Base-by-base conservation (phyloP, 2,797 vertebrate genomes). In the Cossypha caffra region DNA sequence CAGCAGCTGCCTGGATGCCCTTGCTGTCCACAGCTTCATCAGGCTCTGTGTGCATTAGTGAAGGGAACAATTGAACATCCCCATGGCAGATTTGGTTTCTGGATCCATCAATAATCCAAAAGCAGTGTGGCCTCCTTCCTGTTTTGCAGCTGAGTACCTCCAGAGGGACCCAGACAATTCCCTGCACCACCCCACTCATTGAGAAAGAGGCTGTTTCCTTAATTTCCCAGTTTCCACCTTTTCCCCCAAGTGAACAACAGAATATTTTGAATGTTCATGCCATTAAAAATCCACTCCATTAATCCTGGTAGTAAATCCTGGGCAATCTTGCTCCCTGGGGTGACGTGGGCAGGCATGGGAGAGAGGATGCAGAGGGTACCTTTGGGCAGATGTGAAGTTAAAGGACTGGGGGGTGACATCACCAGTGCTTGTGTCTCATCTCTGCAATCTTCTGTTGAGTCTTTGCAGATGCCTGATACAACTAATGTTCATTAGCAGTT, bases 291-390 rank as follows among this genome's bases (percentile, higher is more conserved):
- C 28, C 23, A 20, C 18, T 57, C 50, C 21, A 10, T 19, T 48
- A 37, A 62, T 54, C 35, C 66, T n/a, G 16, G 6, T 57, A 75
- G 86, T 8, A 42, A 73, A 73, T 42, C 50, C 45, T 25, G 28
- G 13, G 31, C 0, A 1, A 42, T 24, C n/a, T n/a, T 19, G 0
- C 13, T 52, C 28, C 20, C 33, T 2, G 1, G 42, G 23, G 16
- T 37, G 35, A 29, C 0, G 0, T 4, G 15, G 54, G 38, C 72
- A 74, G 61, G 40, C 33, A 2, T 2, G 5, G 80, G n/a, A 57
- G 35, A 71, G 50, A 43, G 26, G 20, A 52, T 25, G 26, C 2
- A 2, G 6, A 0, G 0, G n/a, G 45, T 21, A 64, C 9, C 35
- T 72, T 23, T 26, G 51, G 38, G 33, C 58, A 64, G 3, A 3